Percentiles rank a stretch among this genome's conserved stretches.
These are phyloP conservation scores for Epirrita christyi DNA, from an alignment of 2,888 invertebrate species.

Conservation along the genomic window DNA sequence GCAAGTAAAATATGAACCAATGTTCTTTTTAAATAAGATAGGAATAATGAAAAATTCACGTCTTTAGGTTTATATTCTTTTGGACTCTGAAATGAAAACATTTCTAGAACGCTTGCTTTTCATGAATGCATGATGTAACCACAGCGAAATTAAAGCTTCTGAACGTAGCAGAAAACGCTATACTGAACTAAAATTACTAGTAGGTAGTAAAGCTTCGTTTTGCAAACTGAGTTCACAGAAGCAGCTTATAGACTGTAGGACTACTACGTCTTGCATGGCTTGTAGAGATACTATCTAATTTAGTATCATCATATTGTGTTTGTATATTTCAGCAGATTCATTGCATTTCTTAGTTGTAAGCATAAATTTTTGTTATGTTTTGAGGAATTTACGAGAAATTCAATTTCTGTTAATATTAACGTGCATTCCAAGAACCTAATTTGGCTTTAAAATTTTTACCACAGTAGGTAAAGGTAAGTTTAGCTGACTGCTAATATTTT, in stretches of 20 bases:
- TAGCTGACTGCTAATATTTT: no score
- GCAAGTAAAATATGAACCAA: no score
- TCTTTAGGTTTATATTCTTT: conserved; percentile 2
- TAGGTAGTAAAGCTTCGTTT: conserved; percentile 16
- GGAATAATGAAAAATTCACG: no score
- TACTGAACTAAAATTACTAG: conserved; percentile 17
- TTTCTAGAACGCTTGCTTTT: conserved; percentile 22
- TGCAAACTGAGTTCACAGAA: conserved; percentile 17
- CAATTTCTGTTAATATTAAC: no score
- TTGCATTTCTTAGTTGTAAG: not conserved
- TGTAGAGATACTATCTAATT: not conserved
- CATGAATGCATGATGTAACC: conserved; percentile 26
- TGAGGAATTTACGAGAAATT: no score
- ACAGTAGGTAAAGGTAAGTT: no score
- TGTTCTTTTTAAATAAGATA: no score
- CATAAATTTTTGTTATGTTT: no score
- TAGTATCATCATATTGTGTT: not conserved
- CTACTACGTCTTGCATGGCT: conserved; percentile 7
- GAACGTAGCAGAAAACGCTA: conserved; percentile 7
- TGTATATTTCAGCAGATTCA: not conserved
- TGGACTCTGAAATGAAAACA: conserved; percentile 17
- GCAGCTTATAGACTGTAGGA: conserved; percentile 2
- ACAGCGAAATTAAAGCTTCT: conserved; percentile 20
- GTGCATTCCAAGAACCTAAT: no score
- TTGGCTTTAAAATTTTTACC: no score